Evolutionary conservation across 2,888 invertebrate genomes (phyloP), one percentile per base, ranked within the genome.

Genomic region (Oegoconia quadripuncta): DNA sequence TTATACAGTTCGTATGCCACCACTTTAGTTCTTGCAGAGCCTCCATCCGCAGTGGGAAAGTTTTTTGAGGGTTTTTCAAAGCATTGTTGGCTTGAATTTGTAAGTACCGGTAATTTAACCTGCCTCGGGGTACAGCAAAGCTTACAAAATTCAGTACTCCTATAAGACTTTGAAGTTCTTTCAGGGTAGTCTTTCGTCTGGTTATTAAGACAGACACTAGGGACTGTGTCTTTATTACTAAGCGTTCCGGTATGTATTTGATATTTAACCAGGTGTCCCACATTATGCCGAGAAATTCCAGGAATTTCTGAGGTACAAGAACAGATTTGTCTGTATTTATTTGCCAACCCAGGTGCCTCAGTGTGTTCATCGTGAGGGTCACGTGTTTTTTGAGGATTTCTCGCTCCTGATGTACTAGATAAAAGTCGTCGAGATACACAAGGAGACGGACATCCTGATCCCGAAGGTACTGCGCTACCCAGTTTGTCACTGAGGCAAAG

Each of bases 271-370:
- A n/a, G n/a, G n/a, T n/a, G n/a, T n/a, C n/a, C n/a, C n/a, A n/a
- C n/a, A n/a, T n/a, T n/a, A n/a, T n/a, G n/a, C n/a, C n/a, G n/a
- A n/a, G n/a, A n/a, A n/a, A n/a, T n/a, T 3, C 39, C 37, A 41
- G 3, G 49, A 35, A 28, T 46, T 22, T 13, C n/a, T 13, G 13
- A 1, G 28, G 46, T 35, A 29, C 34, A 22, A 42, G 27, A 16
- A 48, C 35, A 28, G 46, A 52, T 13, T 55, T 52, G 16, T 39
- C 27, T 17, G 20, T 28, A 25, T 52, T 52, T 6, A 49, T 34
- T 12, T 28, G 39, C 51, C 48, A 50, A 3, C 48, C 48, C n/a
- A 52, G 34, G 8, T 13, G 39, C 9, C n/a, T 43, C 13, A 18
- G 14, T 5, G 14, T 8, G 4, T 14, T 6, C 6, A 28, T 15